Percentiles rank a stretch among this genome's conserved stretches.
phyloP scores from a whole-genome alignment of 2,888 invertebrate genomes.

The Carabus problematicus region DNA sequence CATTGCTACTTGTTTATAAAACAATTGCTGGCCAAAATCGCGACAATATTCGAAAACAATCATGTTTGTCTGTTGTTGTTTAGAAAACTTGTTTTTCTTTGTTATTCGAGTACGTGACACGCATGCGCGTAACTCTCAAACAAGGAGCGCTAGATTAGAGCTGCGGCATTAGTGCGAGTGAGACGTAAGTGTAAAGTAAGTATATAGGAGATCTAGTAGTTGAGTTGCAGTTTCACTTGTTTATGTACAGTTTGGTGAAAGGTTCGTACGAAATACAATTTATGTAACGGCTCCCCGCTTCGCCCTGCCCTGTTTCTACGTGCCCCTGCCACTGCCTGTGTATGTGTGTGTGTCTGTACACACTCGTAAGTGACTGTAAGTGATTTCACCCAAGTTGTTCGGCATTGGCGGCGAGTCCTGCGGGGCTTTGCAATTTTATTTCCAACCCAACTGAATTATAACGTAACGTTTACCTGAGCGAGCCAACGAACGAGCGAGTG shows the following conservation, averaged over 20 bases:
- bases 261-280: slow-evolving; percentile 38
- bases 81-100: slow-evolving; percentile 4
- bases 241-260: slow-evolving; percentile 35
- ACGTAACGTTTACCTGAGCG: slow-evolving; percentile 33
- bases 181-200: neutral
- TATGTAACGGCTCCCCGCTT: slow-evolving; percentile 35
- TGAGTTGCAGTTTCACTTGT: slow-evolving; percentile 27
- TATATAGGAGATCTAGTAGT: neutral
- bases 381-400: neutral
- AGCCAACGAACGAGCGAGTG: neutral
- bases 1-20: too few relatives aligned
- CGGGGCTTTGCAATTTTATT: neutral
- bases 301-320: neutral
- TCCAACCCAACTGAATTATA: slow-evolving; percentile 4
- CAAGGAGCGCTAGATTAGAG: neutral
- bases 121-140: neutral
- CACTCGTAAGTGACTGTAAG: too few relatives aligned
- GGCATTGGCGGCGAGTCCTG: neutral
- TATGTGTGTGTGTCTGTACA: too few relatives aligned
- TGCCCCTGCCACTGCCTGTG: slow-evolving; percentile 7
- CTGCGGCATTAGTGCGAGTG: slow-evolving; percentile 1
- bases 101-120: neutral
- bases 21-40: too few relatives aligned
- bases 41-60: too few relatives aligned
- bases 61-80: too few relatives aligned